Base-by-base conservation (phyloP, 1,140 invertebrate species). In the Drosophila pseudoananassae region DNA sequence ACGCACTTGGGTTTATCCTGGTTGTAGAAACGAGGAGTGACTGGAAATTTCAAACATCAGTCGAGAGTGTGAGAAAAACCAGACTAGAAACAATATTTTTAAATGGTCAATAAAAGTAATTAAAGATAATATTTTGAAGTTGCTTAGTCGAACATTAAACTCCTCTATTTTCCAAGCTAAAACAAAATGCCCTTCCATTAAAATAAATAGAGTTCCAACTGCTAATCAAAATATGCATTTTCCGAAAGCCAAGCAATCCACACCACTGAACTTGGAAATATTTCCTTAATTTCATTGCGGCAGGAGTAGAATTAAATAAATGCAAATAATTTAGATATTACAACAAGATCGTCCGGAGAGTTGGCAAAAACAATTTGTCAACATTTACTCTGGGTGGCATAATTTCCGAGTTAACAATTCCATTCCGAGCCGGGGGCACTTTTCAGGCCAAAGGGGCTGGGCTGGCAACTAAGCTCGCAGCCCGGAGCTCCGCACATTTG, bases 371-470 rank as follows among this genome's bases (percentile, higher is more conserved):
- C 73, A 76, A 76, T 76, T 76, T 76, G 73, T 76, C 73, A 76
- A 76, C 73, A 69, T 76, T 76, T 68, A 60, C 60, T 69, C 51
- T 69, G 40, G 54, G 59, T 75, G 70, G 50, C 73, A 76, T 76
- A 76, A 76, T 76, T 76, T 76, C 50, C 73, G 50, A 75, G 60
- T 75, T 75, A 65, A 65, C 71, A 75, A 57, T 75, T 75, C 40
- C 70, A 74, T 57, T 52, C 65, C 45, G 50, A 55, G 14, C 27
- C 51, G 17, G 55, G 43, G 23, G n/a, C 65, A 54, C 54, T 40
- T 43, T 38, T 43, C 10, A 10, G 56, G 56, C 27, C 43, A 49
- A 40, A 25, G 23, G 49, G 31, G 25, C 25, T 27, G 25, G 25
- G 25, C 25, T 59, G 31, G 43, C 23, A 20, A 45, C 33, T 17